phyloP scores from a whole-genome alignment of 1,140 invertebrate species.

The Heliconius eleuchia region DNA sequence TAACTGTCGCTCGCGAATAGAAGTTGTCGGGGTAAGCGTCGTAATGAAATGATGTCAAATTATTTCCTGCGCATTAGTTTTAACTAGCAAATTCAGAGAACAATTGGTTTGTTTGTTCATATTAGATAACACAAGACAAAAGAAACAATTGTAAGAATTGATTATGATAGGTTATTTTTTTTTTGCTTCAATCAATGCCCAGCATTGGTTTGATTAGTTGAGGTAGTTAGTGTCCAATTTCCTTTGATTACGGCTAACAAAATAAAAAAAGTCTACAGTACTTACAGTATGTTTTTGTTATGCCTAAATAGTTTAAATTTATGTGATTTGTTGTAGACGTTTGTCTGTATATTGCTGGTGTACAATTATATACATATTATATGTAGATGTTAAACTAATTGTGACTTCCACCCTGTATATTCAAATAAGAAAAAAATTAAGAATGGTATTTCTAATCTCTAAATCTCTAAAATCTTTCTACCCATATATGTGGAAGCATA shows the following conservation, averaged over 20 bases:
- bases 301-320: too few relatives aligned
- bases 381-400: too few relatives aligned
- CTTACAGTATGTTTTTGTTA: too few relatives aligned
- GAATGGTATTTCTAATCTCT: too few relatives aligned
- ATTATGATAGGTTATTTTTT: not conserved
- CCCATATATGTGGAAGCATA: too few relatives aligned
- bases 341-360: too few relatives aligned
- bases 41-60: conserved; percentile 1
- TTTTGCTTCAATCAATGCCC: not conserved
- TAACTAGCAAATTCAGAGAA: not conserved
- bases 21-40: not conserved
- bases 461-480: too few relatives aligned
- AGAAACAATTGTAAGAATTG: not conserved
- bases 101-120: conserved; percentile 5
- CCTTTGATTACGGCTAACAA: not conserved
- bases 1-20: not conserved
- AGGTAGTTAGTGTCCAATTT: not conserved
- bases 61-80: conserved; percentile 2
- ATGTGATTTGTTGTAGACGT: too few relatives aligned
- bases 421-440: too few relatives aligned
- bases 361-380: too few relatives aligned
- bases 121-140: conserved; percentile 6
- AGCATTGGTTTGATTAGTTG: not conserved
- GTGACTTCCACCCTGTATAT: too few relatives aligned
- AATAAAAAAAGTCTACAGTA: too few relatives aligned